A percentile compares a stretch with the other conserved stretches of the same genome.
phyloP scores from a whole-genome alignment of 2,797 vertebrate genomes.

The Bradypus variegatus region DNA sequence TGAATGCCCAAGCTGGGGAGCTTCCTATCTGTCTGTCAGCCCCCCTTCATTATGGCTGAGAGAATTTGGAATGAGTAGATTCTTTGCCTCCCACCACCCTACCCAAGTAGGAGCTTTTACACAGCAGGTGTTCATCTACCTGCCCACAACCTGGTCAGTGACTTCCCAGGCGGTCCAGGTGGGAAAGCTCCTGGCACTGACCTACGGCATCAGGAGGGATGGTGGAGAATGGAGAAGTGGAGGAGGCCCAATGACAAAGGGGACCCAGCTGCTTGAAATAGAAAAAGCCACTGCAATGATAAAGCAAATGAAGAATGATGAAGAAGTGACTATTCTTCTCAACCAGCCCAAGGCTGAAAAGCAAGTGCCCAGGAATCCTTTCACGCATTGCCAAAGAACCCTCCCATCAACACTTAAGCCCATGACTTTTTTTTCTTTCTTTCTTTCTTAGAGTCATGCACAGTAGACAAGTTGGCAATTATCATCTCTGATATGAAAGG shows the following conservation, averaged over 20 bases:
- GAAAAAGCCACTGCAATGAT: accelerated
- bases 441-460: not conserved
- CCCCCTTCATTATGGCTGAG: not conserved
- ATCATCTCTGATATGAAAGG: not conserved
- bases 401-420: not conserved
- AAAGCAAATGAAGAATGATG: accelerated
- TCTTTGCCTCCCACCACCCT: not conserved
- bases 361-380: not conserved
- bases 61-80: no score
- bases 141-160: accelerated
- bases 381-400: not conserved
- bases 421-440: not conserved
- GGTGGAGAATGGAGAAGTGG: accelerated
- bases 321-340: no score
- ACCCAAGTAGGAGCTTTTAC: not conserved
- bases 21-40: not conserved
- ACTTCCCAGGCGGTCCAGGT: not conserved
- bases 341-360: not conserved
- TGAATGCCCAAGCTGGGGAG: accelerated
- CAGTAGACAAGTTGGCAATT: not conserved
- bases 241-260: accelerated
- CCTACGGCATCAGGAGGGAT: accelerated
- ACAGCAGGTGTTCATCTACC: not conserved
- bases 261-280: accelerated
- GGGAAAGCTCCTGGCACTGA: not conserved